Evolutionary conservation across 2,113 vertebrate species (phyloP).

Genomic region (Nibea coibor): DNA sequence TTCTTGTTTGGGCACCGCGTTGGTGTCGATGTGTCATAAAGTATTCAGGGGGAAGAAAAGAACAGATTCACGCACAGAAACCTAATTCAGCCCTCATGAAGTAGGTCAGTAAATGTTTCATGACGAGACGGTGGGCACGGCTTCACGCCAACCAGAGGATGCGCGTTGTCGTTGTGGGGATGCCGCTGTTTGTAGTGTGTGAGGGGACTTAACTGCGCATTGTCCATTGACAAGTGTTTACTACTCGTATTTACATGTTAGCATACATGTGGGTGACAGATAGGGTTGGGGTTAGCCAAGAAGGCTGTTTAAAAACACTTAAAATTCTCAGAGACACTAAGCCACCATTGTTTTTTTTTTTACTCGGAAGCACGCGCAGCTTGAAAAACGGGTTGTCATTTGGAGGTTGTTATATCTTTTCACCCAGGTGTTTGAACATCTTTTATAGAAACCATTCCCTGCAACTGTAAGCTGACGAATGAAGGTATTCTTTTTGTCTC

Average conservation of each 20-base stretch:
- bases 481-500: too few relatives aligned
- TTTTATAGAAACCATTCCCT: too few relatives aligned
- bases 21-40: constrained; percentile 19
- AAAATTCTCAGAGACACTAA: too few relatives aligned
- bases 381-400: too few relatives aligned
- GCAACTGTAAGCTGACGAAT: too few relatives aligned
- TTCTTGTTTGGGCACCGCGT: constrained; percentile 26
- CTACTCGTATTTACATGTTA: neutral
- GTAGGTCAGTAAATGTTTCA: constrained; percentile 55
- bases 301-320: neutral
- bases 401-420: too few relatives aligned
- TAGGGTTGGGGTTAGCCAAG: neutral
- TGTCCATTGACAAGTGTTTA: neutral
- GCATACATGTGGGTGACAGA: neutral
- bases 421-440: too few relatives aligned
- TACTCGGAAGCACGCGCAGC: too few relatives aligned
- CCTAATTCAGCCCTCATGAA: constrained; percentile 16
- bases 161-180: neutral
- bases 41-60: neutral
- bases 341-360: too few relatives aligned
- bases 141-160: neutral
- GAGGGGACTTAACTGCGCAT: too few relatives aligned
- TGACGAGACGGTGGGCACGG: neutral
- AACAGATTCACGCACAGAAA: constrained; percentile 4
- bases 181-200: neutral